These are phyloP conservation scores for Aphrophora alni DNA, from an alignment of 2,888 invertebrate species.

Conservation along the genomic window DNA sequence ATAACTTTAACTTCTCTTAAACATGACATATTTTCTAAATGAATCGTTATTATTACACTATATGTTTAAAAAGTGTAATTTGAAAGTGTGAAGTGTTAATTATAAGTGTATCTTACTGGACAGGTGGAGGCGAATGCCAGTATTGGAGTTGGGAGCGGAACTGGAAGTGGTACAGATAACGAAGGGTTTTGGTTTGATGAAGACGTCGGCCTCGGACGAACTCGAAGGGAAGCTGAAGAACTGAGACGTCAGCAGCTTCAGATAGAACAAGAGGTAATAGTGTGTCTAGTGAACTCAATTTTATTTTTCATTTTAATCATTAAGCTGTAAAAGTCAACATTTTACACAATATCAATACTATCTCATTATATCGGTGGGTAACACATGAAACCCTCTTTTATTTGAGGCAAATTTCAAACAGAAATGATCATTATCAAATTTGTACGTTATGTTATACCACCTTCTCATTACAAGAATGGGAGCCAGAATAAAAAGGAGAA, in stretches of 20 bases:
- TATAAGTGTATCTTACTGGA: background rate
- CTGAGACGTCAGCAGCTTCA: slow-evolving; percentile 67
- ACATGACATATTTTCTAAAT: background rate
- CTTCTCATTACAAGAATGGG: no score
- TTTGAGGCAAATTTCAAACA: no score
- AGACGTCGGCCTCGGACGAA: slow-evolving; percentile 37
- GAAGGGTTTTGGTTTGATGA: slow-evolving; percentile 39
- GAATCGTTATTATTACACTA: background rate
- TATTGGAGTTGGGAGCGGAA: slow-evolving; percentile 21
- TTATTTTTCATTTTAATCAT: no score
- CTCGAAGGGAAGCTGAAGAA: slow-evolving; percentile 64
- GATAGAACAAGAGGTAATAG: slow-evolving; percentile 69
- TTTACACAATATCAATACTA: no score
- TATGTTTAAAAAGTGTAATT: background rate
- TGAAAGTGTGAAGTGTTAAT: background rate
- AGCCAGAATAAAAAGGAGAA: no score
- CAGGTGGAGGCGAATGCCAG: slow-evolving; percentile 35
- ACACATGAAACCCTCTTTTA: no score
- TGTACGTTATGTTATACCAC: no score
- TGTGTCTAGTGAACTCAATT: no score
- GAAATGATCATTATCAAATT: no score
- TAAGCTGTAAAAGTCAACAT: no score
- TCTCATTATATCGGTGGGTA: no score
- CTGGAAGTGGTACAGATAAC: slow-evolving; percentile 25
- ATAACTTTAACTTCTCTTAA: background rate